Percentiles rank a stretch among this genome's conserved stretches.
Conservation (phyloP, 2,888 invertebrate species). For the Drosophila subsilvestris region DNA sequence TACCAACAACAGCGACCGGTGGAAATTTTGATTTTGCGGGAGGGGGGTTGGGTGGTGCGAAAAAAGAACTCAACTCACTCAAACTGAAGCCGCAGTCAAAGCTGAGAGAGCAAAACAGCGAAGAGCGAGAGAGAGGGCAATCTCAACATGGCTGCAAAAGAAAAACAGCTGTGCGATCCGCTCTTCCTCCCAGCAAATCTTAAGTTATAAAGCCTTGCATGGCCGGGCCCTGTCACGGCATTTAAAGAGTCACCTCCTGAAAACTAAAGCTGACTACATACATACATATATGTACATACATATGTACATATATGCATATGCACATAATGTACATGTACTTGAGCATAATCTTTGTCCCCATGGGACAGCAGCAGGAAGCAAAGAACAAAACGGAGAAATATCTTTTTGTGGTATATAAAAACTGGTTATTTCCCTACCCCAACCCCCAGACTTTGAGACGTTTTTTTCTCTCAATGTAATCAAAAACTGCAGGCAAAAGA, state of each 20-base stretch:
- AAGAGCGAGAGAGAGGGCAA: slow-evolving; percentile 3
- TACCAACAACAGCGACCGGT: slow-evolving; percentile 22
- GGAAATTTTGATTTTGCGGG: background rate
- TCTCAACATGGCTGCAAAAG: slow-evolving; percentile 42
- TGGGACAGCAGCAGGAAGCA: slow-evolving; percentile 41
- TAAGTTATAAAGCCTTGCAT: slow-evolving; percentile 11
- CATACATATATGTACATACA: slow-evolving; percentile 10
- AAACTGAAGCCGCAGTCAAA: slow-evolving; percentile 10
- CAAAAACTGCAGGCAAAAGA: slow-evolving; percentile 20
- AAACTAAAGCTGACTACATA: background rate
- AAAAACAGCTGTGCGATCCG: slow-evolving; percentile 42
- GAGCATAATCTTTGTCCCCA: slow-evolving; percentile 8
- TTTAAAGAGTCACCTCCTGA: slow-evolving; percentile 14
- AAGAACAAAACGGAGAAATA: slow-evolving; percentile 25
- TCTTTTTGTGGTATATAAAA: slow-evolving; percentile 37
- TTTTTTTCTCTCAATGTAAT: slow-evolving; percentile 1
- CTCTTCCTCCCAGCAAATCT: background rate
- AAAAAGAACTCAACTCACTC: slow-evolving; percentile 17
- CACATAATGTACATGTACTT: background rate
- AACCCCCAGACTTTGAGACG: slow-evolving; percentile 1
- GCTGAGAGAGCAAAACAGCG: background rate
- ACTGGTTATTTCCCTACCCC: slow-evolving; percentile 39
- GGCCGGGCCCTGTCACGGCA: slow-evolving; percentile 14
- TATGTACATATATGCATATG: slow-evolving; percentile 10
- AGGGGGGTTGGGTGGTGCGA: background rate